phyloP scores from a whole-genome alignment of 2,797 vertebrate species.

The Aselliscus stoliczkanus region DNA sequence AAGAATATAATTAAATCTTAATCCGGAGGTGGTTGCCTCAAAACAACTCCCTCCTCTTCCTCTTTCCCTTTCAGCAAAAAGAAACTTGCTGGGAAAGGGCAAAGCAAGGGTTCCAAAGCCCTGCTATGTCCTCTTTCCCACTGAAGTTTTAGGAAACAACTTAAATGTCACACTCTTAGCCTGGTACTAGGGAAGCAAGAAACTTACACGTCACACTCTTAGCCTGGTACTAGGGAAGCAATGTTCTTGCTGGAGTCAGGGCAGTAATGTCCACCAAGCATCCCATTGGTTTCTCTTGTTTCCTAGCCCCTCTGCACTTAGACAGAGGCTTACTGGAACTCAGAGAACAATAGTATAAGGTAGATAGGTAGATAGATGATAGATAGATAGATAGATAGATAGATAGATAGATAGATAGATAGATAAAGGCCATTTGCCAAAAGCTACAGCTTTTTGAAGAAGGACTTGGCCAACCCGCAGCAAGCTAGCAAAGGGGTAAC shows the following conservation, averaged over 20 bases:
- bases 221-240: not conserved
- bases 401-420: too few relatives aligned
- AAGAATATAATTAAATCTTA: constrained; percentile 78
- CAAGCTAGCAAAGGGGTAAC: not conserved
- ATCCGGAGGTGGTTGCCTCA: constrained; percentile 67
- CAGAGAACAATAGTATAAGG: not conserved
- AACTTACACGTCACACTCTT: not conserved
- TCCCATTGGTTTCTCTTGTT: not conserved
- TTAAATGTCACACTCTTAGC: not conserved
- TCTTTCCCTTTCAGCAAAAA: not conserved
- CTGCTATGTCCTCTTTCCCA: not conserved
- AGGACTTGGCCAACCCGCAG: not conserved
- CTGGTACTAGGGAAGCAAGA: not conserved
- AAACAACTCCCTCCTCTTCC: not conserved
- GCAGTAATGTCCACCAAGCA: not conserved
- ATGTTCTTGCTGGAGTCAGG: not conserved
- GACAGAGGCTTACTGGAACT: not conserved
- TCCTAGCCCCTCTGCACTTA: not conserved
- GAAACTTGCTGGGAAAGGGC: not conserved
- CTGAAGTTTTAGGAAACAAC: not conserved
- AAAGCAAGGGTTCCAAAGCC: not conserved
- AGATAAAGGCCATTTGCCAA: not conserved
- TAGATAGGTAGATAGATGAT: too few relatives aligned
- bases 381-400: too few relatives aligned
- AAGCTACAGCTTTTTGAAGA: not conserved